Conservation (phyloP, 2,797 vertebrate genomes). For the Phoeniculus purpureus region DNA sequence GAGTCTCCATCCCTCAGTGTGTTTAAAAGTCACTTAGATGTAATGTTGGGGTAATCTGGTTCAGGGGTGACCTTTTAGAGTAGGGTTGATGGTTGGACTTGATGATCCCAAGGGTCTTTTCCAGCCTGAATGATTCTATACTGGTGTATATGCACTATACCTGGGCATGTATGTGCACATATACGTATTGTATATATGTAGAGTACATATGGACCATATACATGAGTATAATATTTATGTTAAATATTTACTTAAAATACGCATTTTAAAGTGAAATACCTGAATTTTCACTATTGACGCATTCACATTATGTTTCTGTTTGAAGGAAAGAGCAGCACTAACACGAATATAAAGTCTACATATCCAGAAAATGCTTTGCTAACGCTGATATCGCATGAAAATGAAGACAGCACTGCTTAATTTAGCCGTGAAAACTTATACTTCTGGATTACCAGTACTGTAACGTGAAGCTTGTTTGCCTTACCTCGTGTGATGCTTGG, state of each 20-base stretch:
- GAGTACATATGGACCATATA: not conserved
- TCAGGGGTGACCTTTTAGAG: too few relatives aligned
- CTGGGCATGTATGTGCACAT: too few relatives aligned
- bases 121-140: too few relatives aligned
- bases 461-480: not conserved
- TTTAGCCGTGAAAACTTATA: not conserved
- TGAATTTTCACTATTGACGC: not conserved
- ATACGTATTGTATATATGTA: not conserved
- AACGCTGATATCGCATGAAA: not conserved
- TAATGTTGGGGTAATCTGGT: too few relatives aligned
- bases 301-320: not conserved
- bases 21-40: too few relatives aligned
- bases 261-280: not conserved
- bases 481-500: not conserved
- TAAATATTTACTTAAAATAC: not conserved
- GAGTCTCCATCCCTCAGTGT: too few relatives aligned
- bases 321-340: not conserved
- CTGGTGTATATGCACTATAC: not conserved
- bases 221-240: too few relatives aligned
- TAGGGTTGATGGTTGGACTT: too few relatives aligned
- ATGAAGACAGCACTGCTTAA: not conserved
- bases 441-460: not conserved
- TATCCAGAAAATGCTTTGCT: not conserved
- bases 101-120: too few relatives aligned
- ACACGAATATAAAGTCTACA: not conserved